Evolutionary conservation across 2,113 vertebrate species (phyloP).

Genomic region (Rhabdomys dilectus): DNA sequence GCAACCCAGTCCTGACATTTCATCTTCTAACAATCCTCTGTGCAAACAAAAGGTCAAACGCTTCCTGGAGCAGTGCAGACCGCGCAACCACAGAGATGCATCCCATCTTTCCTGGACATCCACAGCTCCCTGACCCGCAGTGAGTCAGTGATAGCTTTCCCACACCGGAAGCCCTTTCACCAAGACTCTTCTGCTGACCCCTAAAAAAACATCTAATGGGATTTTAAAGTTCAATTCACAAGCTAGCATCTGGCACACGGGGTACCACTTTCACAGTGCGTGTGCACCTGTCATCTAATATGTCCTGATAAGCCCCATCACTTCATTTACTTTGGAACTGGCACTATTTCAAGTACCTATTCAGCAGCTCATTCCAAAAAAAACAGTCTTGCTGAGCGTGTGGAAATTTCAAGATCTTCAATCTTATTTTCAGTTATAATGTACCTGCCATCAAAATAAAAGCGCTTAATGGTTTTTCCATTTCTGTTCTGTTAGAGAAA

Average conservation of each 20-base stretch:
- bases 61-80: not conserved
- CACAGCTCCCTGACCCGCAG: not conserved
- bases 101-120: not conserved
- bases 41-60: not conserved
- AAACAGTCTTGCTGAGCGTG: conserved; percentile 57
- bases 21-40: not conserved
- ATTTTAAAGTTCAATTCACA: conserved; percentile 72
- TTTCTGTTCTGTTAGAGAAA: conserved; percentile 33
- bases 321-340: conserved; percentile 51
- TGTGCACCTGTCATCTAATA: not conserved
- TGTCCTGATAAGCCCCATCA: conserved; percentile 29
- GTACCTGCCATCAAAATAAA: conserved; percentile 69
- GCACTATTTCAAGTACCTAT: conserved; percentile 16
- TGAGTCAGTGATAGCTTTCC: conserved; percentile 13
- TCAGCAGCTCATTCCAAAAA: conserved; percentile 39
- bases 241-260: conserved; percentile 38
- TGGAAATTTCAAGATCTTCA: conserved; percentile 66
- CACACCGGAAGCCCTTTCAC: not conserved
- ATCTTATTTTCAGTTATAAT: conserved; percentile 66
- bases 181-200: conserved; percentile 49
- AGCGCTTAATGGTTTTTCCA: conserved; percentile 46
- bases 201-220: conserved; percentile 49
- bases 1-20: not conserved
- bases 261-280: not conserved
- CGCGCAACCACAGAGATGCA: not conserved